phyloP scores from a whole-genome alignment of 2,113 vertebrate species.

The Oxygymnocypris stewartii region DNA sequence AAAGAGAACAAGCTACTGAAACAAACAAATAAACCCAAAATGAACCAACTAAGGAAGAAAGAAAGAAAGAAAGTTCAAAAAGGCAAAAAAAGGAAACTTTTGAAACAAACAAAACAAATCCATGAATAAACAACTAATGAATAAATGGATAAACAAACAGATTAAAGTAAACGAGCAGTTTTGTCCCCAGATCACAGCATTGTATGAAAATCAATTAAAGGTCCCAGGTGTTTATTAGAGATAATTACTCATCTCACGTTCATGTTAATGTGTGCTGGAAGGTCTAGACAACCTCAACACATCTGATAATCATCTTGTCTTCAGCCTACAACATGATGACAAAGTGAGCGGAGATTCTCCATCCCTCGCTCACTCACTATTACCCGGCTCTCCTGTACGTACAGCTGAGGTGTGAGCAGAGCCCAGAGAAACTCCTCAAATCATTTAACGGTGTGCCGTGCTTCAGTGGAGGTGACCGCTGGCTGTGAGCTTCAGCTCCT shows the following conservation, averaged over 20 bases:
- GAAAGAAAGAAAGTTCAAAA: too few species aligned
- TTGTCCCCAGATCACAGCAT: neutral
- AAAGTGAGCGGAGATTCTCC: neutral
- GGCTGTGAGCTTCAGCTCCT: neutral
- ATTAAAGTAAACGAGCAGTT: neutral
- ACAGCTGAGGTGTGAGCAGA: neutral
- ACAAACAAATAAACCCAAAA: neutral
- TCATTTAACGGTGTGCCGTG: neutral
- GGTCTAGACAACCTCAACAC: neutral
- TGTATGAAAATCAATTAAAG: neutral
- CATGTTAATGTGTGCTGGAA: neutral
- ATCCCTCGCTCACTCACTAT: neutral
- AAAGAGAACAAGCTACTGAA: too few species aligned
- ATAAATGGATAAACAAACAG: too few species aligned
- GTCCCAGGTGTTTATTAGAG: neutral
- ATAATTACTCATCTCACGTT: neutral
- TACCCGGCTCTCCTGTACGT: neutral
- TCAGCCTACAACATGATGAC: neutral
- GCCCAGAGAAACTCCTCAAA: neutral
- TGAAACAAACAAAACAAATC: neutral
- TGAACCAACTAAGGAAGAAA: too few species aligned
- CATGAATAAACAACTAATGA: too few species aligned
- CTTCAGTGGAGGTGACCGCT: neutral
- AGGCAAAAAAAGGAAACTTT: too few species aligned
- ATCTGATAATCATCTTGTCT: neutral